Evolutionary conservation across 2,797 vertebrate genomes (phyloP).

Genomic region (Forpus xanthops): DNA sequence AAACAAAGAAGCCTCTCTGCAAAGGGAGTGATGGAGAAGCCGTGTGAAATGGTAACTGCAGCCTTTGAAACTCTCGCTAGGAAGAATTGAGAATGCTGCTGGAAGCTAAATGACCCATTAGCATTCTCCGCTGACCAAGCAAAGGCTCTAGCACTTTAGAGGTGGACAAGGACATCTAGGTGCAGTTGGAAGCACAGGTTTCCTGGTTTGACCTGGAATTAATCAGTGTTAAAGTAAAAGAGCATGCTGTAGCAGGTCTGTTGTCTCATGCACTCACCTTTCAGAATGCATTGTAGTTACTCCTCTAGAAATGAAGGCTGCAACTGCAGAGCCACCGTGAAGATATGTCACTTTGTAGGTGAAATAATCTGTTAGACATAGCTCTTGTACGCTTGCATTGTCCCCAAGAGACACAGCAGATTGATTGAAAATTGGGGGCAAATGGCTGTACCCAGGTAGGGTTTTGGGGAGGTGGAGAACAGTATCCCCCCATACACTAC

Average conservation of each 20-base stretch:
- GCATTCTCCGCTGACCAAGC: constrained; percentile 46
- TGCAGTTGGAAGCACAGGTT: not conserved
- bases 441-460: not conserved
- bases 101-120: constrained; percentile 2
- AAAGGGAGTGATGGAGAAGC: not conserved
- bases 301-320: not conserved
- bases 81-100: not conserved
- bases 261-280: not conserved
- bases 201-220: not conserved
- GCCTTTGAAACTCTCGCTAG: not conserved
- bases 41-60: not conserved
- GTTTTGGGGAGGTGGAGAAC: not conserved
- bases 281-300: not conserved
- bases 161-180: not conserved
- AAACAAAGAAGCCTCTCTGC: not conserved
- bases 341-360: not conserved
- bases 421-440: not conserved
- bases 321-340: not conserved
- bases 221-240: not conserved
- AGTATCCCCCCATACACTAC: accelerated
- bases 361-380: not conserved
- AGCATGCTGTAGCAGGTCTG: not conserved
- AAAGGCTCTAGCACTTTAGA: not conserved
- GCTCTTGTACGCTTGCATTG: accelerated
- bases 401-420: not conserved